Conservation (phyloP, 2,888 invertebrate genomes). For the Micropterix aruncella region DNA sequence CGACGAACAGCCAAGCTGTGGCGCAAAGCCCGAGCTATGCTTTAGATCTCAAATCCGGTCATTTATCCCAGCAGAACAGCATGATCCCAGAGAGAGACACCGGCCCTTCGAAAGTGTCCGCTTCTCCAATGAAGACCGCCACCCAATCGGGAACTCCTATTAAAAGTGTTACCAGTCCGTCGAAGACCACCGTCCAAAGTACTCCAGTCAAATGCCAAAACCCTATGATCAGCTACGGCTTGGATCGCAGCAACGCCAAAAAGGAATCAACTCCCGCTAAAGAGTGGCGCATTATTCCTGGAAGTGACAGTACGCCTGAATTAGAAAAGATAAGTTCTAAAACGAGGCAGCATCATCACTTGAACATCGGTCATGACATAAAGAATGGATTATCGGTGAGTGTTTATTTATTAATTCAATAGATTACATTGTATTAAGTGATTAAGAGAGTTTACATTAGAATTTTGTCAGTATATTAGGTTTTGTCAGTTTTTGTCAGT, state of each 20-base stretch:
- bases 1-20: slow-evolving; percentile 1
- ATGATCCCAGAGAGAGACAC: slow-evolving; percentile 41
- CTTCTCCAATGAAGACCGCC: slow-evolving; percentile 16
- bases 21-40: neutral
- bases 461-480: too few relatives aligned
- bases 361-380: slow-evolving; percentile 48
- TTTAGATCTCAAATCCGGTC: neutral
- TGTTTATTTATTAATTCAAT: slow-evolving; percentile 3
- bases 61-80: slow-evolving; percentile 19
- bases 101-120: slow-evolving; percentile 28
- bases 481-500: too few relatives aligned
- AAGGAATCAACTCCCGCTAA: slow-evolving; percentile 18
- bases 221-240: slow-evolving; percentile 40
- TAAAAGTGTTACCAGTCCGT: slow-evolving; percentile 36
- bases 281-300: neutral
- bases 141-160: slow-evolving; percentile 8
- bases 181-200: slow-evolving; percentile 42
- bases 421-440: neutral
- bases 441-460: too few relatives aligned
- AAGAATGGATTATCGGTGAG: slow-evolving; percentile 40
- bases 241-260: slow-evolving; percentile 22
- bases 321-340: slow-evolving; percentile 14
- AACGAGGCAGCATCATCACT: slow-evolving; percentile 35
- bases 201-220: slow-evolving; percentile 47
- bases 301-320: slow-evolving; percentile 4